Percentiles rank a stretch among this genome's conserved stretches.
These are phyloP conservation scores for Zootoca vivipara DNA, from an alignment of 2,113 vertebrate genomes.

Conservation along the genomic window DNA sequence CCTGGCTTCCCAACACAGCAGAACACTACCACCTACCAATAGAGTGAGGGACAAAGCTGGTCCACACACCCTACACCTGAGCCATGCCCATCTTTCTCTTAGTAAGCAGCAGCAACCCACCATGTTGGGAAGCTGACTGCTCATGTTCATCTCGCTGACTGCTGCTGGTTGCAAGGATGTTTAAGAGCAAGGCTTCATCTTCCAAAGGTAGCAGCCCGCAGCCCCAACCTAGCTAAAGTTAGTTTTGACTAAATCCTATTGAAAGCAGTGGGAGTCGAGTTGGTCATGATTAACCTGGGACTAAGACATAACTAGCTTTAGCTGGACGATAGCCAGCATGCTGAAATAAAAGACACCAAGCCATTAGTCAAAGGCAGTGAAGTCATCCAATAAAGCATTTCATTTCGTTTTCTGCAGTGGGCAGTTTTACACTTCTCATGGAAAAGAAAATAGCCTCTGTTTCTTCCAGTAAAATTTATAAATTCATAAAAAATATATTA, in stretches of 20 bases:
- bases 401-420: background rate
- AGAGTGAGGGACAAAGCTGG: too few relatives aligned
- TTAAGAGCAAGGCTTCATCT: background rate
- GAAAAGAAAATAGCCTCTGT: background rate
- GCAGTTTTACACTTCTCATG: background rate
- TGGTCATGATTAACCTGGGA: background rate
- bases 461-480: background rate
- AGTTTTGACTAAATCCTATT: background rate
- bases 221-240: background rate
- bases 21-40: too few relatives aligned
- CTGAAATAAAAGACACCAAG: background rate
- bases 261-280: background rate
- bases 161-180: background rate
- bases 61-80: too few relatives aligned
- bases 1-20: too few relatives aligned
- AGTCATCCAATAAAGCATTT: background rate
- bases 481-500: background rate
- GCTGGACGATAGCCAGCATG: background rate
- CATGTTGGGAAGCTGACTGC: too few relatives aligned
- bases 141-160: too few relatives aligned
- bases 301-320: background rate
- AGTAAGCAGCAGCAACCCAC: too few relatives aligned
- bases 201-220: background rate
- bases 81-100: too few relatives aligned
- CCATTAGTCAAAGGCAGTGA: slow-evolving; percentile 6